Conservation (phyloP, 2,797 vertebrate species). For the Nasua narica region DNA sequence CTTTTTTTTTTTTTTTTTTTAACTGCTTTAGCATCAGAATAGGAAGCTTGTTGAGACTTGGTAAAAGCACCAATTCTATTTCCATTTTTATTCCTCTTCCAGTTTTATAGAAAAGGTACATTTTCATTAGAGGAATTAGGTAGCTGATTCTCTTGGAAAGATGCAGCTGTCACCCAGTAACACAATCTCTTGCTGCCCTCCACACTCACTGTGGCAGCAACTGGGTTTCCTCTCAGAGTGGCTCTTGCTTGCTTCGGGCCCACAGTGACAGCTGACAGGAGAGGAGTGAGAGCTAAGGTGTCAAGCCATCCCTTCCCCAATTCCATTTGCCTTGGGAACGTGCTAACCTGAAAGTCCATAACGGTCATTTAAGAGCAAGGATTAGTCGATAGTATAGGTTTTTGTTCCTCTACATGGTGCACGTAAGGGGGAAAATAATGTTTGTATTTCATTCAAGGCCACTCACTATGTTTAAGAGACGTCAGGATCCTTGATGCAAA, state of each 20-base stretch:
- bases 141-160: constrained; percentile 66
- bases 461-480: not conserved
- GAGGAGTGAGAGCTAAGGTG: constrained; percentile 46
- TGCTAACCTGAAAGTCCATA: constrained; percentile 62
- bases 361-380: constrained; percentile 41
- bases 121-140: constrained; percentile 67
- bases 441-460: not conserved
- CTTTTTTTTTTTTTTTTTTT: not conserved
- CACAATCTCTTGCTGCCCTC: constrained; percentile 46
- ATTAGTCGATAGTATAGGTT: not conserved
- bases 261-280: constrained; percentile 57
- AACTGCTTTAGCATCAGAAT: not conserved
- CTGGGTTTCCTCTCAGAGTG: not conserved
- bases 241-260: not conserved
- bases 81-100: constrained; percentile 43
- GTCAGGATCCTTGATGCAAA: not conserved
- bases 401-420: not conserved
- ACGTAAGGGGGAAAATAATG: not conserved
- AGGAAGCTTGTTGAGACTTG: not conserved
- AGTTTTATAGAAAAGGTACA: constrained; percentile 52
- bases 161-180: constrained; percentile 70
- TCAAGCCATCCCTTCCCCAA: constrained; percentile 68
- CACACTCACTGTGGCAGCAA: constrained; percentile 24
- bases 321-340: constrained; percentile 55
- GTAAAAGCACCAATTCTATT: constrained; percentile 36